Percentiles rank a stretch among this genome's conserved stretches.
Evolutionary conservation across 2,113 vertebrate genomes (phyloP).

Genomic region (Silurus glanis): DNA sequence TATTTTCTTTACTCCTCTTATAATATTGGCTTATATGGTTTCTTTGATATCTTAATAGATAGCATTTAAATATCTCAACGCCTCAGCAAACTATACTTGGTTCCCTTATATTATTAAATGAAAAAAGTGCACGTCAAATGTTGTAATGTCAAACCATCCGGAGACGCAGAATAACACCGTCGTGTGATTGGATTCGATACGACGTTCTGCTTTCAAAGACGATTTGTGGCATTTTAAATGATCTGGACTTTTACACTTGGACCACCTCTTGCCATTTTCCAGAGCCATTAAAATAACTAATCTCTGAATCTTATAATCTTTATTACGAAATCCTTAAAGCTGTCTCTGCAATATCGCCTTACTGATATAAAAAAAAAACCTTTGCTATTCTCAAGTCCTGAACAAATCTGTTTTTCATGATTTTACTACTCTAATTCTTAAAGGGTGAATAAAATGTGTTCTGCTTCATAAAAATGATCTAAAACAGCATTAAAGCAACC

Average conservation of each 20-base stretch:
- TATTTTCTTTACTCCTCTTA: background rate
- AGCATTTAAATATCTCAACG: background rate
- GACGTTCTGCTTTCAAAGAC: slow-evolving; percentile 9
- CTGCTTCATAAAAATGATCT: background rate
- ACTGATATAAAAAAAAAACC: background rate
- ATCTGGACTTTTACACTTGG: background rate
- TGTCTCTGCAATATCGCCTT: slow-evolving; percentile 2
- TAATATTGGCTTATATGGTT: background rate
- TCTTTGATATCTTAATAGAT: background rate
- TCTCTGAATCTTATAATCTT: slow-evolving; percentile 19
- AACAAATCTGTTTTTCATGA: slow-evolving; percentile 9
- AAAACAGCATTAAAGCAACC: background rate
- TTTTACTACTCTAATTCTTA: background rate
- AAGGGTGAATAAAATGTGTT: background rate
- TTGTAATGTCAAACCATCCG: background rate
- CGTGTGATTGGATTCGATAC: slow-evolving; percentile 6
- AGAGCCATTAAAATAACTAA: background rate
- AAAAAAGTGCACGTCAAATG: background rate
- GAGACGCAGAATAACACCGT: background rate
- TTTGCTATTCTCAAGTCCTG: background rate
- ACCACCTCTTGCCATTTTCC: background rate
- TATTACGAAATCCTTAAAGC: slow-evolving; percentile 25
- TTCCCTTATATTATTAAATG: background rate
- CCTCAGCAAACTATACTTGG: background rate
- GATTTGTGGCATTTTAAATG: slow-evolving; percentile 14